These are phyloP conservation scores for Daktulosphaira vitifoliae DNA, from an alignment of 1,140 invertebrate genomes.

Conservation along the genomic window DNA sequence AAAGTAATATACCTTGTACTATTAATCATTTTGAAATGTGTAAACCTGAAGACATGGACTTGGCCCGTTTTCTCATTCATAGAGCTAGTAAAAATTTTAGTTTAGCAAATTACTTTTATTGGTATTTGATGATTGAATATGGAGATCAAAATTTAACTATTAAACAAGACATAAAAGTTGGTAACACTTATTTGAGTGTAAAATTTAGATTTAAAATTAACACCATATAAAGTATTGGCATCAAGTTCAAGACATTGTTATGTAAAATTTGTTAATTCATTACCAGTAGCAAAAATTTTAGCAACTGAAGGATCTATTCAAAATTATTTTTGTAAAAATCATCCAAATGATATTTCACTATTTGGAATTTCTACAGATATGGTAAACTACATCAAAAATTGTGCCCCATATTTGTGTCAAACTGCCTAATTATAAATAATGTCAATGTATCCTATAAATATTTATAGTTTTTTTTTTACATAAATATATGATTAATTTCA, in stretches of 20 bases:
- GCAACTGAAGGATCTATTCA: conserved; percentile 77
- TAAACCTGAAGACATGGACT: conserved; percentile 48
- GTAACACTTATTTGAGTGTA: conserved; percentile 82
- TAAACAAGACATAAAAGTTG: conserved; percentile 63
- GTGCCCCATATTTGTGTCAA: too few relatives aligned
- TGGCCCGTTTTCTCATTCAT: conserved; percentile 85
- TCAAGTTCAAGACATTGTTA: conserved; percentile 94
- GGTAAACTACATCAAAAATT: conserved; percentile 95
- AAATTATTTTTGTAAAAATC: conserved; percentile 82
- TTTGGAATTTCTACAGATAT: conserved; percentile 89
- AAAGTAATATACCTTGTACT: conserved; percentile 19
- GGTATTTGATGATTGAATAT: conserved; percentile 88
- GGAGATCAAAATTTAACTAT: conserved; percentile 55
- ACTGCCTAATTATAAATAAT: too few relatives aligned
- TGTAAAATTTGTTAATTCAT: conserved; percentile 93
- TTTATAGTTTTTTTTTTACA: too few relatives aligned
- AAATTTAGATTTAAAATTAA: conserved; percentile 91
- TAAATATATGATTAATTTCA: too few relatives aligned
- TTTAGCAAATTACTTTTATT: conserved; percentile 93
- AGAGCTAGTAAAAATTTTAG: conserved; percentile 80
- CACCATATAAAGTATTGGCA: conserved; percentile 86
- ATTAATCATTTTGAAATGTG: conserved; percentile 33
- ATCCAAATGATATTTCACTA: conserved; percentile 75
- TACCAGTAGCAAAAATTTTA: conserved; percentile 83
- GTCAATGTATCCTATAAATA: too few relatives aligned